phyloP scores from a whole-genome alignment of 2,888 invertebrate genomes.

The Ligdia adustata region DNA sequence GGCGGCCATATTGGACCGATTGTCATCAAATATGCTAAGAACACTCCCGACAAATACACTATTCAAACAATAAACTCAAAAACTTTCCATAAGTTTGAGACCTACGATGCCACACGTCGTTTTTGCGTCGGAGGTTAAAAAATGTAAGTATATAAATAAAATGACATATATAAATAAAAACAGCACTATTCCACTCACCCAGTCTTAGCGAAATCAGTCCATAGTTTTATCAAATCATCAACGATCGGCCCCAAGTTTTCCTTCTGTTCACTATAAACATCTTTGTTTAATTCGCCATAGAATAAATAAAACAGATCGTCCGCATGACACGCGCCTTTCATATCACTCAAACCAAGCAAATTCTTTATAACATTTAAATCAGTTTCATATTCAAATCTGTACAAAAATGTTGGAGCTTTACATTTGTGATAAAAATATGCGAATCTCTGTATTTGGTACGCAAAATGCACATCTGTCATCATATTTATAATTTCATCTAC shows the following conservation, averaged over 20 bases:
- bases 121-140: no score
- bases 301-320: constrained; percentile 78
- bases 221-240: constrained; percentile 64
- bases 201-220: constrained; percentile 71
- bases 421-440: constrained; percentile 45
- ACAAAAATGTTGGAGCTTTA: constrained; percentile 51
- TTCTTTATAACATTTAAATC: constrained; percentile 60
- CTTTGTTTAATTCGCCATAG: constrained; percentile 56
- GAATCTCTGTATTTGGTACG: constrained; percentile 55
- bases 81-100: no score
- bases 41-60: no score
- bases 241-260: constrained; percentile 55
- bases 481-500: constrained; percentile 43
- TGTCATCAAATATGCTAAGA: no score
- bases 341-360: constrained; percentile 35
- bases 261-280: constrained; percentile 50
- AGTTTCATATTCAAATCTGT: constrained; percentile 57
- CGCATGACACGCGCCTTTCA: constrained; percentile 70
- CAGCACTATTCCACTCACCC: constrained; percentile 44
- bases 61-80: no score
- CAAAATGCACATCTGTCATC: constrained; percentile 53
- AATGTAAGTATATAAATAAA: not conserved
- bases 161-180: not conserved
- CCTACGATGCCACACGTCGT: no score
- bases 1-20: no score